Conservation (phyloP, 2,797 vertebrate genomes). For the Lutjanus argentimaculatus region DNA sequence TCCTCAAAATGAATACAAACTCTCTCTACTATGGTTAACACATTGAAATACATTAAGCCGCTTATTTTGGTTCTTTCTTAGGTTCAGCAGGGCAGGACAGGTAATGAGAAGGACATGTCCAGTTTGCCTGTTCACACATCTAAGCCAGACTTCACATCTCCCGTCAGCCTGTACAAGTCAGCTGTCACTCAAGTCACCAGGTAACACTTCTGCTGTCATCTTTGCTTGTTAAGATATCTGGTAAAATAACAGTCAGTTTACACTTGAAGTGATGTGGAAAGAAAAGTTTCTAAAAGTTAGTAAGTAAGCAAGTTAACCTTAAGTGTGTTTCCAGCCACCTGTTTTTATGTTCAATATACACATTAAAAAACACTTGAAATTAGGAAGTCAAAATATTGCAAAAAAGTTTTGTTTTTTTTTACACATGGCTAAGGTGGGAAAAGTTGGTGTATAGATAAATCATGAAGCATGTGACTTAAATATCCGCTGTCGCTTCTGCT, state of each 20-base stretch:
- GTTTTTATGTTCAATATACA: background rate
- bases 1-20: background rate
- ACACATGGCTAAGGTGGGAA: too few relatives aligned
- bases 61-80: conserved; percentile 64
- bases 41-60: background rate
- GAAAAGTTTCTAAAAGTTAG: background rate
- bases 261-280: background rate
- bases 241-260: background rate
- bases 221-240: background rate
- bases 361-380: background rate
- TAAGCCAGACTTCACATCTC: conserved; percentile 92
- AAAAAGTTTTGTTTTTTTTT: too few relatives aligned
- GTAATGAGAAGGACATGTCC: conserved; percentile 94
- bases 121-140: conserved; percentile 79
- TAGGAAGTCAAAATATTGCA: too few relatives aligned
- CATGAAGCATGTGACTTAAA: background rate
- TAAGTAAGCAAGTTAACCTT: background rate
- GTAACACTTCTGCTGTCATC: conserved; percentile 55
- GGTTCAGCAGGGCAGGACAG: conserved; percentile 98
- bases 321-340: background rate
- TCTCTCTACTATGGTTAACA: background rate
- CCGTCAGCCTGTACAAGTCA: conserved; percentile 92
- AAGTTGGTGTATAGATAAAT: too few relatives aligned
- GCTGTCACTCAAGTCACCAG: conserved; percentile 78
- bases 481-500: background rate